Percentiles rank a stretch among this genome's conserved stretches.
These are phyloP conservation scores for Prionailurus viverrinus DNA, from an alignment of 2,113 vertebrate species.

Conservation along the genomic window DNA sequence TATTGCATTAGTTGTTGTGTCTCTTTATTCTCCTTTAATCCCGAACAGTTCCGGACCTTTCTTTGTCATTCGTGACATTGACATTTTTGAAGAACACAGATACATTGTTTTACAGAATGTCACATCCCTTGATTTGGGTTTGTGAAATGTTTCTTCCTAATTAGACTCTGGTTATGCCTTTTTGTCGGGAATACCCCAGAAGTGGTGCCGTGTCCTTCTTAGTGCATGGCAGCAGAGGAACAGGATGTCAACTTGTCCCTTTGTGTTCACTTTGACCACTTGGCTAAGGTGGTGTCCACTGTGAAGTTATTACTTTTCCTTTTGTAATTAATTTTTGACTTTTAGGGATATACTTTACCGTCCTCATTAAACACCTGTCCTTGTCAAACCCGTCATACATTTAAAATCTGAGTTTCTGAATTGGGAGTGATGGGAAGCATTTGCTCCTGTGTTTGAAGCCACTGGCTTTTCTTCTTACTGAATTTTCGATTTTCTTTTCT, in stretches of 20 bases:
- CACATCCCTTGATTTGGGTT: background rate
- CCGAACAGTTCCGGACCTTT: background rate
- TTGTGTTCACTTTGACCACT: background rate
- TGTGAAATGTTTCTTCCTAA: background rate
- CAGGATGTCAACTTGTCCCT: background rate
- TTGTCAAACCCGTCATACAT: background rate
- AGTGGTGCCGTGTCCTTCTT: background rate
- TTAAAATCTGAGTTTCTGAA: conserved; percentile 23
- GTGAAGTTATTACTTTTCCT: background rate
- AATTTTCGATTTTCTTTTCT: conserved; percentile 54
- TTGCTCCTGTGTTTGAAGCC: background rate
- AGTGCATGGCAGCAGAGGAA: background rate
- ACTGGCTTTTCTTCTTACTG: background rate
- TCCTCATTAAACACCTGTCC: background rate
- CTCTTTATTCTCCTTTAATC: conserved; percentile 2
- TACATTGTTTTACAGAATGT: background rate
- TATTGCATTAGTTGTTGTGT: background rate
- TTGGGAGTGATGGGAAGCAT: background rate
- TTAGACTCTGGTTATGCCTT: background rate
- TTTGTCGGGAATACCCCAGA: background rate
- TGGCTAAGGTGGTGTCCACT: background rate
- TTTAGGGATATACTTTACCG: background rate
- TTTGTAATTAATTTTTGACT: background rate
- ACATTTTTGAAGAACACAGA: background rate
- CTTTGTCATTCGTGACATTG: background rate